phyloP scores from a whole-genome alignment of 2,113 vertebrate species.

The Tragulus kanchil region DNA sequence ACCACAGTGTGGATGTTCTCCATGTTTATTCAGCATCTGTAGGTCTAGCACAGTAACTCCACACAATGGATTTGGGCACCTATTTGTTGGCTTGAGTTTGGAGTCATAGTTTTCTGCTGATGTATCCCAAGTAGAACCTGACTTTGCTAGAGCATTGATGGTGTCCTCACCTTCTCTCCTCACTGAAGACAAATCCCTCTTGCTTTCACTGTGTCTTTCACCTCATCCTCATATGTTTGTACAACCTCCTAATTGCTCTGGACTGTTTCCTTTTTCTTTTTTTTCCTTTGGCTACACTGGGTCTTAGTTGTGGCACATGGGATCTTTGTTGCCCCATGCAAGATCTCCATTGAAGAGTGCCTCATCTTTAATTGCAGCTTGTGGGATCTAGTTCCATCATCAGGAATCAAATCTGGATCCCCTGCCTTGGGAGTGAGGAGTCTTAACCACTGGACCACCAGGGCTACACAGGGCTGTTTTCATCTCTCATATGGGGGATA shows the following conservation, averaged over 20 bases:
- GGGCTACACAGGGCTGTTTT: not conserved
- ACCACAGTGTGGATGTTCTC: not conserved
- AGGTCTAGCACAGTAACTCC: not conserved
- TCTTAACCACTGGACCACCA: not conserved
- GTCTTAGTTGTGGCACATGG: not conserved
- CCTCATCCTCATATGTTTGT: not conserved
- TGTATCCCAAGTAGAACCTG: not conserved
- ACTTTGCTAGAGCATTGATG: not conserved
- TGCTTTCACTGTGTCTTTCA: not conserved
- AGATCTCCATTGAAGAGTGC: not conserved
- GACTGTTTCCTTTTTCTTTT: not conserved
- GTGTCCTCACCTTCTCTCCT: not conserved
- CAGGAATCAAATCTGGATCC: not conserved
- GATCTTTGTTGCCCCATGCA: not conserved
- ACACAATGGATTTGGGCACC: not conserved
- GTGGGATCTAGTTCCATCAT: not conserved
- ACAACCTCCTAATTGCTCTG: not conserved
- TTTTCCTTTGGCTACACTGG: not conserved
- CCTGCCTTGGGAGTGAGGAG: not conserved
- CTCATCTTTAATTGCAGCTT: not conserved
- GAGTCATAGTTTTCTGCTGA: not conserved
- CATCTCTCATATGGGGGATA: not conserved
- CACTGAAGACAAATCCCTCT: not conserved
- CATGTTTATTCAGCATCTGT: not conserved
- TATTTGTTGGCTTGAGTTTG: not conserved